Conservation (phyloP, 2,888 invertebrate genomes). For the Perithous albicinctus region DNA sequence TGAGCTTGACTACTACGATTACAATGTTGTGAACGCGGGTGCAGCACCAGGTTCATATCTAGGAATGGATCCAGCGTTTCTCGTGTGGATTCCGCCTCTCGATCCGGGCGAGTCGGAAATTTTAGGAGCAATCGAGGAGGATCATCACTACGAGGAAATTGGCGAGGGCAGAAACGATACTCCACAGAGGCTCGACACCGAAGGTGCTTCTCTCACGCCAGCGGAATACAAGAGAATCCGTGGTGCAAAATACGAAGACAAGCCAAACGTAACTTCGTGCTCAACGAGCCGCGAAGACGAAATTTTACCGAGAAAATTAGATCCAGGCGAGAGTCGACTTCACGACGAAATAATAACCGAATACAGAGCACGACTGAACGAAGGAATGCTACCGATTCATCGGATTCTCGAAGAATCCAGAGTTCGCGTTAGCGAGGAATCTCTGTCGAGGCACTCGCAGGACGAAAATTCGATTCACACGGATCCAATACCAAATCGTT, state of each 20-base stretch:
- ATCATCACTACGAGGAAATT: constrained; percentile 74
- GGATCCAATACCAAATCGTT: constrained; percentile 75
- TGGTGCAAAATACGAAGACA: constrained; percentile 50
- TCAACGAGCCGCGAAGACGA: constrained; percentile 56
- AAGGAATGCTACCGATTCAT: constrained; percentile 79
- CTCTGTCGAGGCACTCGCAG: constrained; percentile 73
- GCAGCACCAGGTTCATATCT: constrained; percentile 94
- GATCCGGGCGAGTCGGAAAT: constrained; percentile 87
- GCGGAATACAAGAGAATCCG: constrained; percentile 77
- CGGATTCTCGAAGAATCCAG: constrained; percentile 79
- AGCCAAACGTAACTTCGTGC: constrained; percentile 24
- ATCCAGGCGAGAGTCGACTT: constrained; percentile 70
- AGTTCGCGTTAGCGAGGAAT: constrained; percentile 79
- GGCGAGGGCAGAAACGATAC: constrained; percentile 62
- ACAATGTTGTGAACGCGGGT: constrained; percentile 93
- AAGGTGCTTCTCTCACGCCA: constrained; percentile 78
- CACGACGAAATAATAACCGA: constrained; percentile 79
- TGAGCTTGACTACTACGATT: constrained; percentile 95
- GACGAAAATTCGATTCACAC: constrained; percentile 69
- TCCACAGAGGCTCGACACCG: constrained; percentile 71
- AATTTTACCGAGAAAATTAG: constrained; percentile 65
- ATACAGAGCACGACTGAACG: constrained; percentile 76
- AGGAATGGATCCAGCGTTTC: constrained; percentile 95
- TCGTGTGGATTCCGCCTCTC: constrained; percentile 94
- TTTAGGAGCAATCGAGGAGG: constrained; percentile 72